These are phyloP conservation scores for Catostylus mosaicus DNA, from an alignment of 30 jellyfish, hydroid and myxozoan genomes.

Conservation along the genomic window DNA sequence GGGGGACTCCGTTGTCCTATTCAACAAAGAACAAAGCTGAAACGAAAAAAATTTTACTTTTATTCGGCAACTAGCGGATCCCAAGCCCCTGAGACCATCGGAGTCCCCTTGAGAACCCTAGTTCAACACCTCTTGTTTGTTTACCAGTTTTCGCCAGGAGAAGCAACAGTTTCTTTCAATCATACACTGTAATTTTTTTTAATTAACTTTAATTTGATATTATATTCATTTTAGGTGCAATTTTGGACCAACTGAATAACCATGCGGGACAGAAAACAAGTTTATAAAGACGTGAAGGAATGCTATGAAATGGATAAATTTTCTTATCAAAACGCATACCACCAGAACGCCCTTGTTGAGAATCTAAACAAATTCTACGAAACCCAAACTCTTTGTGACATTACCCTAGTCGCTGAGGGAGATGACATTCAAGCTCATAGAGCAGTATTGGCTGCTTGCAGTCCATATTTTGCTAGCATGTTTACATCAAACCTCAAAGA, in stretches of 20 bases:
- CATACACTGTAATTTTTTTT: no score
- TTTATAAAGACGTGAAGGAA: neutral
- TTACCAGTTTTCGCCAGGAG: no score
- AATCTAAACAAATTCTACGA: conserved; percentile 61
- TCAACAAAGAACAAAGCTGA: no score
- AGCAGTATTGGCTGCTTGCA: conserved; percentile 70
- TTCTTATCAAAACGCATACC: conserved; percentile 53
- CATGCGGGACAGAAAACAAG: neutral
- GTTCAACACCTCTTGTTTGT: no score
- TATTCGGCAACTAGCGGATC: no score
- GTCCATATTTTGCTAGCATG: conserved; percentile 83
- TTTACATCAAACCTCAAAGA: conserved; percentile 73
- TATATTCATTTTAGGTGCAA: neutral
- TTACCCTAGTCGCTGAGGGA: conserved; percentile 65
- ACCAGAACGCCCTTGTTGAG: conserved; percentile 47
- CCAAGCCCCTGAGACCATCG: no score
- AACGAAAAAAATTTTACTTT: no score
- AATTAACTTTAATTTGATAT: neutral
- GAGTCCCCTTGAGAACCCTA: no score
- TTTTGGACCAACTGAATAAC: neutral
- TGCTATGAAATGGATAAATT: conserved; percentile 11
- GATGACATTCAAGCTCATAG: conserved; percentile 55
- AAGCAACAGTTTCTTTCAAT: no score
- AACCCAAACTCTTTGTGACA: conserved; percentile 70
- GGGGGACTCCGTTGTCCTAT: no score